Base-by-base conservation (phyloP, 1,140 invertebrate genomes). In the Protaetia brevitarsis region DNA sequence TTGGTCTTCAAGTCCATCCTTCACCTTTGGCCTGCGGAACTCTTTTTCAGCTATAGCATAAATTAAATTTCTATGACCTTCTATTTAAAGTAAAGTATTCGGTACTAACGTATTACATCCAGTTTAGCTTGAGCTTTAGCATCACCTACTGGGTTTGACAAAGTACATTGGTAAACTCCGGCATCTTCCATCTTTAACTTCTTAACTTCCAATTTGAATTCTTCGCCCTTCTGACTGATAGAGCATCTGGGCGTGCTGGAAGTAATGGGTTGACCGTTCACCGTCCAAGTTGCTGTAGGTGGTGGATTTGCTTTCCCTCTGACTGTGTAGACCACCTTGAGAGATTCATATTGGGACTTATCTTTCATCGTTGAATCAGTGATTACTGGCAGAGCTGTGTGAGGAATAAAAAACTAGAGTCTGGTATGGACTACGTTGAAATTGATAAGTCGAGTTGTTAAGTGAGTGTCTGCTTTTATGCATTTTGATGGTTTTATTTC, bases 121-220 rank as follows among this genome's bases (percentile, higher is more conserved):
- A 95, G 74, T 26, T 86, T 82, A 23, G 87, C 91, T 71, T 88
- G 85, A 16, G 88, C 83, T 30, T 84, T 82, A 72, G 85, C 87
- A 74, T 89, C 88, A 51, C 92, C 94, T 7, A 90, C 78, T 73
- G 88, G 85, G 75, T 95, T 96, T 8, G 83, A 84, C 30, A 95
- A 79, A 11, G 86, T 83, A 65, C 88, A 88, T 69, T 89, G 86
- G 77, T 94, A 96, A 37, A 86, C 81, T 10, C 92, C 94, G 16
- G 86, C 86, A 76, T 96, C 89, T 62, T 81, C 83, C 41, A 91
- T 79, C 67, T 88, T 83, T 0, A 88, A 82, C 58, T 88, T 87
- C 16, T 82, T 82, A 1, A 92, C 82, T 61, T 88, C 87, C 65
- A 95, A 76, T 64, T 86, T 87, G 75, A 89, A 93, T 16, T 83